Percentiles rank a stretch among this genome's conserved stretches.
These are phyloP conservation scores for Gandaritis pyraliata DNA, from an alignment of 2,888 invertebrate species.

Conservation along the genomic window DNA sequence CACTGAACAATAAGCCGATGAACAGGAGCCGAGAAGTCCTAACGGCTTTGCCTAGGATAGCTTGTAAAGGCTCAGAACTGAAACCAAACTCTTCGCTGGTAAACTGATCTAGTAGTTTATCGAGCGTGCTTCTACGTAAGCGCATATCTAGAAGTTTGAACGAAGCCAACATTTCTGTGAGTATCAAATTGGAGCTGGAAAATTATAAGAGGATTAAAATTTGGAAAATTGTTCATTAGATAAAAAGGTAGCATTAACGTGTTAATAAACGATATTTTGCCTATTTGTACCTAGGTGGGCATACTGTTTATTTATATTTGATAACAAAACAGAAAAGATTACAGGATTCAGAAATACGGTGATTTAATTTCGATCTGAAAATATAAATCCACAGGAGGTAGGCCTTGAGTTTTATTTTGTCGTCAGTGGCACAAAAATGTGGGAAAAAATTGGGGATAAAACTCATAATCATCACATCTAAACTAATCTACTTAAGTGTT, in stretches of 20 bases:
- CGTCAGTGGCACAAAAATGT: too few relatives aligned
- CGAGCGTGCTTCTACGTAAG: slow-evolving; percentile 49
- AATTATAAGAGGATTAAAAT: slow-evolving; percentile 16
- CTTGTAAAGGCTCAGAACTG: slow-evolving; percentile 38
- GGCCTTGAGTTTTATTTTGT: not conserved
- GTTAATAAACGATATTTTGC: too few relatives aligned
- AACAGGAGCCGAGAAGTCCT: slow-evolving; percentile 49
- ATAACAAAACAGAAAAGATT: too few relatives aligned
- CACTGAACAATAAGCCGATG: slow-evolving; percentile 38
- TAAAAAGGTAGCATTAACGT: not conserved
- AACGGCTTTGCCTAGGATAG: slow-evolving; percentile 49
- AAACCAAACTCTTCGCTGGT: slow-evolving; percentile 50
- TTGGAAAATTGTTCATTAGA: not conserved
- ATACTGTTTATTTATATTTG: too few relatives aligned
- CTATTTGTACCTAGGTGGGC: too few relatives aligned
- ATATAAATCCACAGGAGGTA: too few relatives aligned
- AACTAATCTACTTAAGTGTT: not conserved
- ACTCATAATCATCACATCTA: not conserved
- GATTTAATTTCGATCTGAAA: too few relatives aligned
- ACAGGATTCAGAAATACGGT: too few relatives aligned
- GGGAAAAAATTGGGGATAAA: too few relatives aligned
- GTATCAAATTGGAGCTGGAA: slow-evolving; percentile 58
- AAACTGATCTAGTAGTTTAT: slow-evolving; percentile 50
- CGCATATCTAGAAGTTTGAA: slow-evolving; percentile 56
- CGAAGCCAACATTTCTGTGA: slow-evolving; percentile 56